Conservation (phyloP, 2,888 invertebrate genomes). For the Heteromyza rotundicornis region DNA sequence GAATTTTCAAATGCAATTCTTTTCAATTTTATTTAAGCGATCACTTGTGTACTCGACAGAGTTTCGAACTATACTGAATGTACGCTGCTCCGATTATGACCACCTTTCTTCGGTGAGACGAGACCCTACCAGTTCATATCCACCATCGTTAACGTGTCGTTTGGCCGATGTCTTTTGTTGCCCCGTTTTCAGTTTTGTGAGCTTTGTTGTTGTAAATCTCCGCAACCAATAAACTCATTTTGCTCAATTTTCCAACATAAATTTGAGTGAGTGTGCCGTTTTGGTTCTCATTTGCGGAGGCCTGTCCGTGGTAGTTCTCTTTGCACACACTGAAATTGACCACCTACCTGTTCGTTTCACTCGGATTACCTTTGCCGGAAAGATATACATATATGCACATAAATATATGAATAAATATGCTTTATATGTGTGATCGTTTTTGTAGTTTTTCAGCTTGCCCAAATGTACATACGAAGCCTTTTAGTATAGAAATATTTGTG, state of each 20-base stretch:
- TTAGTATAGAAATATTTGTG: too few relatives aligned
- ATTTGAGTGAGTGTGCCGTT: background rate
- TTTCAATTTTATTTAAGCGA: slow-evolving; percentile 11
- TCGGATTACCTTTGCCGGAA: too few relatives aligned
- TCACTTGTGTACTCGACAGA: slow-evolving; percentile 50
- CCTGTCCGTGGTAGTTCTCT: too few relatives aligned
- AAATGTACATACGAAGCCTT: too few relatives aligned
- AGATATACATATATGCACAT: too few relatives aligned
- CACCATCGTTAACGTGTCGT: background rate
- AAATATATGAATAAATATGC: too few relatives aligned
- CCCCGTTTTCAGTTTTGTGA: background rate
- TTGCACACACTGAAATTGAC: too few relatives aligned
- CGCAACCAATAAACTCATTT: slow-evolving; percentile 1
- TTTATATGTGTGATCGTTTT: too few relatives aligned
- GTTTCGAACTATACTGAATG: slow-evolving; percentile 58
- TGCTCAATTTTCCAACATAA: background rate
- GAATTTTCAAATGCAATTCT: background rate
- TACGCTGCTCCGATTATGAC: slow-evolving; percentile 50
- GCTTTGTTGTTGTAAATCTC: background rate
- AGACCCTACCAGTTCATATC: background rate
- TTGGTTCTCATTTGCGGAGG: too few relatives aligned
- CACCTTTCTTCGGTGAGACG: slow-evolving; percentile 58
- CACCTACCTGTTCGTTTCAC: too few relatives aligned
- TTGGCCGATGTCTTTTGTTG: slow-evolving; percentile 7
- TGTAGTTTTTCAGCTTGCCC: too few relatives aligned